Conservation (phyloP, 2,113 vertebrate genomes). For the Chelonoidis abingdonii region DNA sequence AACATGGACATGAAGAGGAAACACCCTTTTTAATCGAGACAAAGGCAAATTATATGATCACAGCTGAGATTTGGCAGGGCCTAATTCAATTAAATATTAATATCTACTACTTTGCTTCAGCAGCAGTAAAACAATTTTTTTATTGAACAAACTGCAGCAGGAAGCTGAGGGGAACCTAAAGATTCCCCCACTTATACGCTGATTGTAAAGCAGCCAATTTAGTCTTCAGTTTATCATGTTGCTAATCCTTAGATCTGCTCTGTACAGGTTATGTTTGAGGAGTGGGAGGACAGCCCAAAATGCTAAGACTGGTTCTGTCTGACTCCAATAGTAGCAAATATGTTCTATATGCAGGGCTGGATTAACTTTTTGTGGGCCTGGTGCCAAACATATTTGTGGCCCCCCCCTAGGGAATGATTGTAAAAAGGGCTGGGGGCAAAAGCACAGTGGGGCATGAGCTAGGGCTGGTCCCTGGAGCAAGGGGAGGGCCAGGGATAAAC, state of each 20-base stretch:
- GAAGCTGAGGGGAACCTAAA: too few species aligned
- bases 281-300: fast-evolving
- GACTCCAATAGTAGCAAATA: background rate
- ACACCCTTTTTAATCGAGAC: conserved; percentile 10
- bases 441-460: too few species aligned
- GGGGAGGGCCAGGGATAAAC: too few species aligned
- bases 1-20: background rate
- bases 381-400: too few species aligned
- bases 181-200: background rate
- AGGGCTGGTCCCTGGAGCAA: too few species aligned
- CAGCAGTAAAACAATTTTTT: background rate
- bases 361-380: too few species aligned
- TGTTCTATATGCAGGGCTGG: background rate
- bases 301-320: background rate
- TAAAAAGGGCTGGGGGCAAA: too few species aligned
- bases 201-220: background rate
- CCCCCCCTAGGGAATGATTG: too few species aligned
- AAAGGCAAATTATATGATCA: background rate
- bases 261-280: background rate
- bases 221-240: background rate
- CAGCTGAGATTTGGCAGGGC: background rate
- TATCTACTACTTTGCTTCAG: background rate
- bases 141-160: background rate
- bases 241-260: background rate
- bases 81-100: conserved; percentile 34